Evolutionary conservation across 2,113 vertebrate genomes (phyloP), one percentile per base, ranked within the genome.

Genomic region (Dipodomys merriami): DNA sequence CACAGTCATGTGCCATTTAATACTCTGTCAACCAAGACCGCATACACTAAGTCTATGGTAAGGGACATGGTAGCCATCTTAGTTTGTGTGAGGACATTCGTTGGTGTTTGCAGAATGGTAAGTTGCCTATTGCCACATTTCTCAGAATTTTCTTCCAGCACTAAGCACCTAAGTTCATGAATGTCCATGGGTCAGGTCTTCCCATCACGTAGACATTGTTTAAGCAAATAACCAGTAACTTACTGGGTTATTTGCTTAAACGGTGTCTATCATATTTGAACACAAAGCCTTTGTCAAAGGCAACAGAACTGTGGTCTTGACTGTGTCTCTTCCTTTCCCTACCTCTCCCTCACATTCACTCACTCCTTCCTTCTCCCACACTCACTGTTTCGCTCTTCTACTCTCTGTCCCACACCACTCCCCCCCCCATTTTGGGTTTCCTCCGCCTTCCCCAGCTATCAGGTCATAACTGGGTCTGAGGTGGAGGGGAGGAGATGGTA

Each of bases 371-470:
- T 97, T 95, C 98, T 82, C 96, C 97, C 16, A 49, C 6, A 16
- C 53, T 4, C 53, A 57, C 4, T 13, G 98, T 69, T 97, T 97
- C 95, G 98, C 83, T 96, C 97, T 30, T 35, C 9, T 46, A 4
- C 33, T 97, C 86, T 98, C 98, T 71, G 39, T 39, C 39, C 39
- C 39, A 39, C 97, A 23, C 95, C 94, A 5, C 15, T 57, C 15
- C 0, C 53, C 15, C 15, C 12, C 53, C 15, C 15, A 57, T 13
- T 13, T 57, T 57, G 53, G 53, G 4, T 57, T 98, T 98, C 97
- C 98, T 98, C 95, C 98, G 97, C 96, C 97, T 99, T 98, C 98
- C 85, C 97, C 98, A 98, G 98, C 97, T 98, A 98, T 98, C 95
- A 97, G 77, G 16, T 65, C 82, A 82, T 95, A 94, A 95, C 78